phyloP scores from a whole-genome alignment of 2,888 invertebrate genomes.

The Ormyrus rosae region DNA sequence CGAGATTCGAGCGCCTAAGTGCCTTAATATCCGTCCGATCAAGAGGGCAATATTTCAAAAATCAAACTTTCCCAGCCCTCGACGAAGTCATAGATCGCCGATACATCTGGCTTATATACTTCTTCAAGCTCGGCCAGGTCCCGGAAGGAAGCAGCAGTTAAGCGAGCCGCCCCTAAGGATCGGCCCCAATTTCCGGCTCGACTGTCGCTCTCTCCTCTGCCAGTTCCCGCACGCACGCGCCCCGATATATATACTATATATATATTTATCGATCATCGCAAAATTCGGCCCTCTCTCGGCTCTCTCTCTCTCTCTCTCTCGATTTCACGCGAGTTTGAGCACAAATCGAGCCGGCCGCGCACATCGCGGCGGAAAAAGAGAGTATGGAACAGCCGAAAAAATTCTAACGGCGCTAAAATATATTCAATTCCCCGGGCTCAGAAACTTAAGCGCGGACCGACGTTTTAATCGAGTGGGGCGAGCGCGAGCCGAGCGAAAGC shows the following conservation, averaged over 20 bases:
- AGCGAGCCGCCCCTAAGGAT: constrained; percentile 10
- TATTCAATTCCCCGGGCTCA: too few relatives aligned
- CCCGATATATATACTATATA: background rate
- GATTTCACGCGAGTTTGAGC: constrained; percentile 44
- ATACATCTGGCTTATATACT: too few relatives aligned
- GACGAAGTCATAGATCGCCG: too few relatives aligned
- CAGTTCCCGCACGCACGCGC: background rate
- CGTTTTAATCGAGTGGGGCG: constrained; percentile 30
- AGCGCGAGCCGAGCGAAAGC: background rate
- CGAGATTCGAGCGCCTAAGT: too few relatives aligned
- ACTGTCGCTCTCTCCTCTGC: constrained; percentile 14
- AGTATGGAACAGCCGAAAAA: too few relatives aligned
- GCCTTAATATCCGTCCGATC: too few relatives aligned
- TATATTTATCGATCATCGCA: constrained; percentile 6
- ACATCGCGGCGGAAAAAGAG: background rate
- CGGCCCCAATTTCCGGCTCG: constrained; percentile 54
- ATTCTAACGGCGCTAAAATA: too few relatives aligned
- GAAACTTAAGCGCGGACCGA: background rate
- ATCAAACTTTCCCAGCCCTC: too few relatives aligned
- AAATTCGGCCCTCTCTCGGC: background rate
- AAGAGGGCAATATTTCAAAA: too few relatives aligned
- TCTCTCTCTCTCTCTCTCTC: background rate
- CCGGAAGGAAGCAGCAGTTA: constrained; percentile 44
- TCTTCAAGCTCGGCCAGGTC: background rate
- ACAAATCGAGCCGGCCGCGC: constrained; percentile 20